Conservation (phyloP, 2,113 vertebrate genomes). For the Dromiciops gliroides region DNA sequence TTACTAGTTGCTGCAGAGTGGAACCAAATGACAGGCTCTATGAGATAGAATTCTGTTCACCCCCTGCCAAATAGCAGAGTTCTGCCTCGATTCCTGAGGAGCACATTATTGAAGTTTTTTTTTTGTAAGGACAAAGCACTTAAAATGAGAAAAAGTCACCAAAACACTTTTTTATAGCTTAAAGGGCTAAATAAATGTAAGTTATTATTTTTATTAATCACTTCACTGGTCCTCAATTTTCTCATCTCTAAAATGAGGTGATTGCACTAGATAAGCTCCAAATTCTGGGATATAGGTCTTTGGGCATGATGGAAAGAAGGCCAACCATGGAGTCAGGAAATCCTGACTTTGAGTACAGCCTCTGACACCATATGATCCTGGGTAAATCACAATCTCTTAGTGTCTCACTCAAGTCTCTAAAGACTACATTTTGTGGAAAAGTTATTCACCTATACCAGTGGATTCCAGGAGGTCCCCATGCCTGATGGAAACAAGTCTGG, state of each 20-base stretch:
- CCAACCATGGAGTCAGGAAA: neutral
- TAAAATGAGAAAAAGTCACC: neutral
- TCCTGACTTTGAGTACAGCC: neutral
- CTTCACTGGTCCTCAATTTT: neutral
- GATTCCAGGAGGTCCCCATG: neutral
- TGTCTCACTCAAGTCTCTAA: neutral
- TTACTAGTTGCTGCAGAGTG: fast-evolving
- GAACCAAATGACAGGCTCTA: neutral
- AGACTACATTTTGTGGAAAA: neutral
- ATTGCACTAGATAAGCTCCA: neutral
- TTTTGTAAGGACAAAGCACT: neutral
- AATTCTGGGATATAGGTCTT: neutral
- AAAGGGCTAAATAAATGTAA: neutral
- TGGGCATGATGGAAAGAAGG: neutral
- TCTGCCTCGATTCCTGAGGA: neutral
- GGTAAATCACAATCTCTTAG: neutral
- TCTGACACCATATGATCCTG: neutral
- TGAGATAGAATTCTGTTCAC: neutral
- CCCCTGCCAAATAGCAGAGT: too few relatives aligned
- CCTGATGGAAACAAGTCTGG: neutral
- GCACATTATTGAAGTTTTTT: neutral
- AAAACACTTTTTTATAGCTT: neutral
- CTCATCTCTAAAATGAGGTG: neutral
- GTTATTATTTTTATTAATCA: neutral
- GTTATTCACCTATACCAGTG: neutral